A percentile compares a stretch with the other conserved stretches of the same genome.
Evolutionary conservation across 1,140 invertebrate genomes (phyloP).

Genomic region (Calliopsis andreniformis): DNA sequence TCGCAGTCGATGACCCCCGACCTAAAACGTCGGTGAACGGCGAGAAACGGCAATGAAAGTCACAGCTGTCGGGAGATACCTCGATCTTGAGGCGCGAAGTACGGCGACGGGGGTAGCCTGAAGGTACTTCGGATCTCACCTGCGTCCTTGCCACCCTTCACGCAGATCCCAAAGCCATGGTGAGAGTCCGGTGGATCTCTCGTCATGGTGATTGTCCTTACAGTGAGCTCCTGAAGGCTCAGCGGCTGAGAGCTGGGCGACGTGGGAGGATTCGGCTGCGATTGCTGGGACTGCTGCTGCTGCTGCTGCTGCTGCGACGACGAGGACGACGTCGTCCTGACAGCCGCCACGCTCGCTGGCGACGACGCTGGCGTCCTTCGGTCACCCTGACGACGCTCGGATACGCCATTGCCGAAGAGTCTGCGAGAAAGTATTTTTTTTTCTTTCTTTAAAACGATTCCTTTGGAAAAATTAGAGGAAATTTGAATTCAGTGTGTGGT

Average conservation of each 20-base stretch:
- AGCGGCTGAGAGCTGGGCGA: constrained; percentile 82
- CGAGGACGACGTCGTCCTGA: constrained; percentile 69
- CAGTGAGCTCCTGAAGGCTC: constrained; percentile 88
- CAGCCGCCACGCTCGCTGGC: constrained; percentile 83
- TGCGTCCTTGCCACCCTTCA: constrained; percentile 93
- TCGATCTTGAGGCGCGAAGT: constrained; percentile 69
- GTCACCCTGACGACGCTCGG: constrained; percentile 74
- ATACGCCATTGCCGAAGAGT: constrained; percentile 76
- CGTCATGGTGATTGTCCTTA: constrained; percentile 91
- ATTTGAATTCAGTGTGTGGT: too few relatives aligned
- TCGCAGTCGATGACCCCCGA: neutral
- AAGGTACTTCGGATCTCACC: constrained; percentile 82
- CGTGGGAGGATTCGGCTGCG: constrained; percentile 66
- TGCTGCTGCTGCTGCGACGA: constrained; percentile 64
- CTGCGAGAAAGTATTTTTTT: constrained; percentile 40
- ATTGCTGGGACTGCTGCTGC: constrained; percentile 62
- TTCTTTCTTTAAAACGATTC: neutral
- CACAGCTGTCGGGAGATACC: constrained; percentile 56
- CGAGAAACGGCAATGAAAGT: constrained; percentile 45
- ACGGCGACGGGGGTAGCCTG: constrained; percentile 67
- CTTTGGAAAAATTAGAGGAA: too few relatives aligned
- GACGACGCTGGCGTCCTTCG: constrained; percentile 87
- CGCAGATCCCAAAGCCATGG: constrained; percentile 93
- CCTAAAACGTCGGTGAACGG: constrained; percentile 1
- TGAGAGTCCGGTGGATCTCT: constrained; percentile 87